Evolutionary conservation across 2,797 vertebrate species (phyloP).

Genomic region (Cryptoprocta ferox): DNA sequence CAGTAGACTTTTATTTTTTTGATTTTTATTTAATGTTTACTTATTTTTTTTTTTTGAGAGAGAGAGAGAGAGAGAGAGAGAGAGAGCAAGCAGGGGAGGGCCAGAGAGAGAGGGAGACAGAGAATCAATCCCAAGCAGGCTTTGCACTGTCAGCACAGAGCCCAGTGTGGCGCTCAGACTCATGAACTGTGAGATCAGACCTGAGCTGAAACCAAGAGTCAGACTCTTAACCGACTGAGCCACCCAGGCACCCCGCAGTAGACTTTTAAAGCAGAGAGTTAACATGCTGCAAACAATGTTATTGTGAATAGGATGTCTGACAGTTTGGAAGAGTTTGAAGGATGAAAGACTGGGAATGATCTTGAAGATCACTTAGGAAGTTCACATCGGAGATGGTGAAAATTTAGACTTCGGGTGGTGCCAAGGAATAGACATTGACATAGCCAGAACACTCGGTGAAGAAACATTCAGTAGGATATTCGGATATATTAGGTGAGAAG

Average conservation of each 20-base stretch:
- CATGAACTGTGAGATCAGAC: too few species aligned
- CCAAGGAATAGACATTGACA: background rate
- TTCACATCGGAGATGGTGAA: background rate
- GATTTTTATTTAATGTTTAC: too few species aligned
- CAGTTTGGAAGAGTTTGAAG: background rate
- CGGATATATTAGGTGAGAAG: background rate
- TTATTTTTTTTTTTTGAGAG: too few species aligned
- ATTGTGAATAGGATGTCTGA: background rate
- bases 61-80: too few species aligned
- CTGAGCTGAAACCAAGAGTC: too few species aligned
- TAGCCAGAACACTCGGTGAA: conserved; percentile 8
- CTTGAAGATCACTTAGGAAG: background rate
- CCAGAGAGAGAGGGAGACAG: too few species aligned
- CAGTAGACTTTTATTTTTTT: background rate
- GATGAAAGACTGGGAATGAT: background rate
- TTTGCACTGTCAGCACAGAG: too few species aligned
- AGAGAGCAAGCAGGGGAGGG: too few species aligned
- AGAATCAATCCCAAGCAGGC: too few species aligned
- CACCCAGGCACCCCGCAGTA: background rate
- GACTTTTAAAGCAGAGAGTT: background rate
- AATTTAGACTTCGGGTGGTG: background rate
- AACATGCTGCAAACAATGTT: background rate
- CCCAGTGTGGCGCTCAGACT: too few species aligned
- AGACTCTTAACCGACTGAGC: too few species aligned
- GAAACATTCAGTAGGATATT: background rate